Base-by-base conservation (phyloP, 1,140 invertebrate species). In the Drosophila obscura region DNA sequence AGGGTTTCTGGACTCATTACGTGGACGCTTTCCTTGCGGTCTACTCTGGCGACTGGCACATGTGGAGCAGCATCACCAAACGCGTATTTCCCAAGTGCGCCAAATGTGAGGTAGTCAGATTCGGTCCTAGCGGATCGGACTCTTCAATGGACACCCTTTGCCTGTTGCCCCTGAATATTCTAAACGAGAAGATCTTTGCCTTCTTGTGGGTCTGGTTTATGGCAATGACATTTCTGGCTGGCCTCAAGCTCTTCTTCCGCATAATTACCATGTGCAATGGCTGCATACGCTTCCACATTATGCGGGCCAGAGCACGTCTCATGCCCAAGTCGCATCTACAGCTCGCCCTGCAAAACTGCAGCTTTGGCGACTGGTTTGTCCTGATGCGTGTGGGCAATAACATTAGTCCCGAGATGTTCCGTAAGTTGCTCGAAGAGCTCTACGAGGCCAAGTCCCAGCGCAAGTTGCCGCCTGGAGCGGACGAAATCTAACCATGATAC, bases 161-260 rank as follows among this genome's bases (percentile, higher is more conserved):
- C 76, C 93, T 96, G 5, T 90, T 97, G 49, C 95, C 96, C 0
- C 79, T 96, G 8, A 97, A 97, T 80, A 94, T 96, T 64, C 92
- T 97, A 13, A 96, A 96, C 88, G 96, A 96, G 80, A 97, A 97
- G 87, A 94, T 96, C 51, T 97, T 96, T 77, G 93, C 95, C 9
- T 94, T 97, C 51, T 87, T 97, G 0, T 96, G 96, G 95, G 95
- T 96, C 88, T 97, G 96, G 96, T 95, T 97, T 53, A 93, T 96
- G 39, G 87, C 95, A 24, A 91, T 97, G 35, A 92, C 94, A 11
- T 76, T 94, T 16, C 55, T 96, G 6, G 94, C 95, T 1, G 92
- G 92, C 19, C 66, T 95, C 3, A 94, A 94, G 45, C 85, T 97
- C 1, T 66, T 96, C 1, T 96, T 95, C 83, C 92, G 92, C 26